Conservation (phyloP, 2,113 vertebrate species). For the Pseudois nayaur region DNA sequence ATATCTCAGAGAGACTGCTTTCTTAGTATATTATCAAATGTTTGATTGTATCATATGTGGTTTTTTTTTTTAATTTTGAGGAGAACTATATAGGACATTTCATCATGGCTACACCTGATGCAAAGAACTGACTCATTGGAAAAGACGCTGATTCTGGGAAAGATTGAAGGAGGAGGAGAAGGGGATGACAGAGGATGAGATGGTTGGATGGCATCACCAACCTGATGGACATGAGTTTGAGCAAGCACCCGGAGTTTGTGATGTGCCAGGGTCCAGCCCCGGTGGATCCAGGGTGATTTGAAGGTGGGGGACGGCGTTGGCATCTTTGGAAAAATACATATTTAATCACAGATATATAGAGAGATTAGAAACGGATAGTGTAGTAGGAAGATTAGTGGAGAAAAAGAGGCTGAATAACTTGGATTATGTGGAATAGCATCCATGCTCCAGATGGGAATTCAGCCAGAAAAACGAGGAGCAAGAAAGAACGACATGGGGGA, state of each 20-base stretch:
- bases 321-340: no score
- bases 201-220: neutral
- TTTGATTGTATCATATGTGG: neutral
- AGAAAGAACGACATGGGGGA: no score
- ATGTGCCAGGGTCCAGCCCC: no score
- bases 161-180: neutral
- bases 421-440: no score
- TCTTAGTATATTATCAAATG: neutral
- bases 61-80: neutral
- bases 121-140: neutral
- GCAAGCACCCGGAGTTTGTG: rapidly evolving
- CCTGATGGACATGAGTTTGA: neutral
- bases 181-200: neutral
- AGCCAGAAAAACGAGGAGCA: no score
- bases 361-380: no score
- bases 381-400: no score
- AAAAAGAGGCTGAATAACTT: no score
- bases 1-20: neutral
- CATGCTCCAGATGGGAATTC: no score
- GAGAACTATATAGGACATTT: neutral
- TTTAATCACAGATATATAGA: no score
- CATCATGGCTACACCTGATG: neutral
- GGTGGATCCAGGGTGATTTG: no score
- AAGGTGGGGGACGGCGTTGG: no score
- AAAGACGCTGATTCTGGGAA: neutral